Conservation (phyloP, 53 echinoderm and acorn worm species). For the Apostichopus leukothele region DNA sequence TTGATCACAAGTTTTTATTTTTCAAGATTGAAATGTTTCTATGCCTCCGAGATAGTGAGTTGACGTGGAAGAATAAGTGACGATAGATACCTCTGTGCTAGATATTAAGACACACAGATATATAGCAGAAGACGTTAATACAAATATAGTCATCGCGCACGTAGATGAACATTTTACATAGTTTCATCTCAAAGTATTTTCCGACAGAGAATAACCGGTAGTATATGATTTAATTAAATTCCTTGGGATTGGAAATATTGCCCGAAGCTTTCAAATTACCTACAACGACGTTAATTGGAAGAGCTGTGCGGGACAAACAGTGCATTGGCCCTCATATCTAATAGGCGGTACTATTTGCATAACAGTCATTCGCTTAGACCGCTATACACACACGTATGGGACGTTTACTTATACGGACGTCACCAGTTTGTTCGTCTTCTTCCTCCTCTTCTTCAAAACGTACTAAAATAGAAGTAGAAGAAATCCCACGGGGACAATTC, state of each 20-base stretch:
- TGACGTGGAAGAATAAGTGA: too few relatives aligned
- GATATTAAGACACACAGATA: too few relatives aligned
- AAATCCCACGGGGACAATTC: conserved; percentile 14
- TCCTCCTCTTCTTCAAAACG: too few relatives aligned
- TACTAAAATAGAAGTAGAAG: neutral
- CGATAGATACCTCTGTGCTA: too few relatives aligned
- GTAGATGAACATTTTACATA: conserved; percentile 2
- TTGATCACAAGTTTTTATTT: neutral
- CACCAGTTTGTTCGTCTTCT: too few relatives aligned
- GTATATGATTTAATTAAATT: conserved; percentile 28
- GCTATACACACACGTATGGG: neutral
- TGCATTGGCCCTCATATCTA: conserved; percentile 3
- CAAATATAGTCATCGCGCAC: neutral
- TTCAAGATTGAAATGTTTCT: too few relatives aligned
- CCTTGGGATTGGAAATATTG: neutral
- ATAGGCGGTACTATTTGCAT: conserved; percentile 16
- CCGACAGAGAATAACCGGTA: neutral
- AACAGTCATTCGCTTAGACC: neutral
- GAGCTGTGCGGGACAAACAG: neutral
- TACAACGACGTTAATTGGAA: conserved; percentile 23
- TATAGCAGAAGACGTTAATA: too few relatives aligned
- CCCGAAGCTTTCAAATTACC: conserved; percentile 1
- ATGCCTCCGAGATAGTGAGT: too few relatives aligned
- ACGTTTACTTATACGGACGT: neutral
- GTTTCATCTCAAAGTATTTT: conserved; percentile 9